Base-by-base conservation (phyloP, 2,797 vertebrate species). In the Staurois parvus region DNA sequence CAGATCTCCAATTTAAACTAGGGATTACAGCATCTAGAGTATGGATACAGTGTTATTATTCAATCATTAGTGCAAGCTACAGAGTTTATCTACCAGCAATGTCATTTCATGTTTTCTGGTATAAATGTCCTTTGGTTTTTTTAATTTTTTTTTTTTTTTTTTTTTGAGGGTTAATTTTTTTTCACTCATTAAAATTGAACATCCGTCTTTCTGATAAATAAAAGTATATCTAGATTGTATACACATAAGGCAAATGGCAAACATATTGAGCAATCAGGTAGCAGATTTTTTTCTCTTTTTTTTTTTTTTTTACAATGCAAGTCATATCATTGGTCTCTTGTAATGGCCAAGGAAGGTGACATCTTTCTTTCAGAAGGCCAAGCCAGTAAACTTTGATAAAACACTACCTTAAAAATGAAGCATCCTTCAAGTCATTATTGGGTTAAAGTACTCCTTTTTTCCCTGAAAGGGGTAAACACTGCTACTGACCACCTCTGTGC, bases 211-310 rank as follows among this genome's bases (percentile, higher is more conserved):
- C 90, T 92, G 91, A 91, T 89, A 89, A 92, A 90, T 90, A 89
- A 87, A 88, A 72, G 79, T 92, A 91, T 91, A 85, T 86, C 87
- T 84, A 88, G 91, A 91, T 88, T 89, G 91, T 91, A 89, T 88
- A 92, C 91, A 91, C 84, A 79, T 95, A 95, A 95, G 95, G 95
- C 95, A 95, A 94, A 93, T 95, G 92, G 93, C 92, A 92, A 90
- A 74, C 89, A 91, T 89, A 91, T 87, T 88, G 0, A 37, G 90
- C 91, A 90, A 90, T 91, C 45, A 85, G 93, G 91, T 88, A 83
- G 70, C 92, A 66, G 52, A 32, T 86, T 64, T 64, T 26, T n/a
- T n/a, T n/a, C n/a, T n/a, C n/a, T n/a, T n/a, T n/a, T n/a, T n/a
- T n/a, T n/a, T n/a, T n/a, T n/a, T n/a, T 62, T 52, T 52, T 52